phyloP scores from a whole-genome alignment of 1,140 invertebrate genomes.

The Heliothis subflexa region DNA sequence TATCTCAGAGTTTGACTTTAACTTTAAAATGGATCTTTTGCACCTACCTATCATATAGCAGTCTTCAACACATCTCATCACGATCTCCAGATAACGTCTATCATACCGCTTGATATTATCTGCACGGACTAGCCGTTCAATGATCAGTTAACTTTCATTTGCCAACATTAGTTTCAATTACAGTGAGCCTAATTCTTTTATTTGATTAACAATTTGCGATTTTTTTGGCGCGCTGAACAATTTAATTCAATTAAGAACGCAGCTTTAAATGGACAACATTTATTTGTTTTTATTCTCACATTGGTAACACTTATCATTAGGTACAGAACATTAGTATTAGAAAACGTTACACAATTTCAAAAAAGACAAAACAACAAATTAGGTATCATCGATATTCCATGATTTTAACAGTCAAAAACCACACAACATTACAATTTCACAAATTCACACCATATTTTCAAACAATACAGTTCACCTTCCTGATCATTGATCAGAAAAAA shows the following conservation, averaged over 20 bases:
- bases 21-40: not conserved
- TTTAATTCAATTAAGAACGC: conserved; percentile 4
- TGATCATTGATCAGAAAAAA: too few species aligned
- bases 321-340: too few species aligned
- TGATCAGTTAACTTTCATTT: conserved; percentile 67
- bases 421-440: too few species aligned
- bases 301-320: not conserved
- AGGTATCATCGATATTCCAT: too few species aligned
- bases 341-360: too few species aligned
- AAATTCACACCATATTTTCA: too few species aligned
- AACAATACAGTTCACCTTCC: too few species aligned
- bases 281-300: conserved; percentile 2
- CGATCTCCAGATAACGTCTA: conserved; percentile 56
- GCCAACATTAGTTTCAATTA: conserved; percentile 66
- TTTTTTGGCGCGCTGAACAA: conserved; percentile 22
- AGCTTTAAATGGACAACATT: not conserved
- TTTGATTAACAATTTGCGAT: conserved; percentile 23
- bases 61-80: conserved; percentile 52
- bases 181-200: conserved; percentile 52
- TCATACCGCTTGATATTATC: conserved; percentile 32
- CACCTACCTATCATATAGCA: not conserved
- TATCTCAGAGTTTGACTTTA: not conserved
- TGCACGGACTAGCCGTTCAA: conserved; percentile 32
- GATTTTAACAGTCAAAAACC: too few species aligned
- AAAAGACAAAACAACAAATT: too few species aligned